These are phyloP conservation scores for Leptinotarsa texana DNA, from an alignment of 1,140 invertebrate genomes.

Conservation along the genomic window DNA sequence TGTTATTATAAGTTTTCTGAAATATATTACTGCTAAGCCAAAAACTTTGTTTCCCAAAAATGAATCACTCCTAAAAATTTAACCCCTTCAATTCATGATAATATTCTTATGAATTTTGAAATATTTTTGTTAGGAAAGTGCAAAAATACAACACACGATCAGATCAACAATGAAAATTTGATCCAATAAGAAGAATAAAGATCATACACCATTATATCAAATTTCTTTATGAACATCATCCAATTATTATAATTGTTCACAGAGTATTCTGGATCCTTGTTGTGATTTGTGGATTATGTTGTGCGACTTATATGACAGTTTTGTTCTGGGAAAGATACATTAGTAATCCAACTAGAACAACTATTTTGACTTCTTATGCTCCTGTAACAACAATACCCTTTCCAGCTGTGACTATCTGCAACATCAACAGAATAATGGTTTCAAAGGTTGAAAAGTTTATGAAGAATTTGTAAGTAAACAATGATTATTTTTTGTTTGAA, in stretches of 20 bases:
- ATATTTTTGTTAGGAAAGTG: too few relatives aligned
- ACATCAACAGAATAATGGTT: conserved; percentile 43
- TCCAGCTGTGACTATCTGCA: conserved; percentile 51
- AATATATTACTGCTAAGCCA: too few relatives aligned
- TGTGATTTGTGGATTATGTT: conserved; percentile 36
- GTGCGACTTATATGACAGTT: conserved; percentile 45
- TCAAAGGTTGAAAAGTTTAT: conserved; percentile 39
- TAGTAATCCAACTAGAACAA: conserved; percentile 46
- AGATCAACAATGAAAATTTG: too few relatives aligned
- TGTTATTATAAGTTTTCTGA: too few relatives aligned
- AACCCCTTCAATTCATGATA: too few relatives aligned
- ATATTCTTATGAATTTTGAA: too few relatives aligned
- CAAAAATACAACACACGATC: too few relatives aligned
- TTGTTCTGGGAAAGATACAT: conserved; percentile 46
- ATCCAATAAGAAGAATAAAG: too few relatives aligned
- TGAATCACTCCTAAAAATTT: too few relatives aligned
- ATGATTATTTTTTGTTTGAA: background rate
- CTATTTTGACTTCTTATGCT: conserved; percentile 44
- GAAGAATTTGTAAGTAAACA: conserved; percentile 33
- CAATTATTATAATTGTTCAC: conserved; percentile 17
- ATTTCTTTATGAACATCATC: background rate
- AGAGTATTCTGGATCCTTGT: conserved; percentile 49
- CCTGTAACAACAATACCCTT: conserved; percentile 47
- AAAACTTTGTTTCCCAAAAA: too few relatives aligned
- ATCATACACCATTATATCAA: too few relatives aligned